Conservation (phyloP, 2,797 vertebrate genomes). For the Toxotes lorentzi region DNA sequence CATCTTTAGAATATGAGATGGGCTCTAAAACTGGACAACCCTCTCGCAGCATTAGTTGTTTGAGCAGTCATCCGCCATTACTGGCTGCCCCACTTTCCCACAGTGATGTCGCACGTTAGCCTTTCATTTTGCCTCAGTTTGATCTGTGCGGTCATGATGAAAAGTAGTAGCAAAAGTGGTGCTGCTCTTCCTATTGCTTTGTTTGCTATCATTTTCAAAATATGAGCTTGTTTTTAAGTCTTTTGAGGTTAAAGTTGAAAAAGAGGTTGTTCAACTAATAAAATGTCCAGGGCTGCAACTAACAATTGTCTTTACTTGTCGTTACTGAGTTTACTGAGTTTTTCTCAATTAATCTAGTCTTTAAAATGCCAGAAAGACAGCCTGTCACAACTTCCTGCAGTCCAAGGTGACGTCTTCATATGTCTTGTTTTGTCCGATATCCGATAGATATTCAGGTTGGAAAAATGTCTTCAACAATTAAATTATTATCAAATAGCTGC, state of each 20-base stretch:
- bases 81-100: constrained; percentile 58
- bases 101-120: constrained; percentile 57
- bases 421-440: neutral
- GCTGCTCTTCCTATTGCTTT: neutral
- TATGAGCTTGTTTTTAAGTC: fast-evolving
- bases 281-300: neutral
- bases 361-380: neutral
- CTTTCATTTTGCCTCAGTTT: constrained; percentile 55
- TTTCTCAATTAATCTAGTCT: neutral
- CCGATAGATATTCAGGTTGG: neutral
- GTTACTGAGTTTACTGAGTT: too few species aligned
- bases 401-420: neutral
- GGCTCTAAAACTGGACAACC: neutral
- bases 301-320: neutral
- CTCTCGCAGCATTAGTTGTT: neutral
- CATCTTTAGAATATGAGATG: neutral
- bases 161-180: constrained; percentile 32
- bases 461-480: neutral
- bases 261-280: neutral
- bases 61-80: constrained; percentile 33
- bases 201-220: neutral
- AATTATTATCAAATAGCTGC: neutral
- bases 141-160: constrained; percentile 32
- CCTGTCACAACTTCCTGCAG: neutral
- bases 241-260: too few species aligned